Conservation (phyloP, 2,113 vertebrate species). For the Ancistrus triradiatus region DNA sequence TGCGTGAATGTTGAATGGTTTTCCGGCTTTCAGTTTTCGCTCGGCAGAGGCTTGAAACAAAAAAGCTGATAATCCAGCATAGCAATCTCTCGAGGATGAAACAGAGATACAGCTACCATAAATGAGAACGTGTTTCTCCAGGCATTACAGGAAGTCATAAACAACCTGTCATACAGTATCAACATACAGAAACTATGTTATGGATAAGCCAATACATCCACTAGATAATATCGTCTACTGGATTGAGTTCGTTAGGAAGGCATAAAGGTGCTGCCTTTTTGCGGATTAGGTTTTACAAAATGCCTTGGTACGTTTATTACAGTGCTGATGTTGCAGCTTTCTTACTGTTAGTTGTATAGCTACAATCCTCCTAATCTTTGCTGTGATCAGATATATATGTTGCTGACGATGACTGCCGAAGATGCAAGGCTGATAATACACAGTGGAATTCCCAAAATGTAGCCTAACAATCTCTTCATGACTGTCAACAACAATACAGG, state of each 20-base stretch:
- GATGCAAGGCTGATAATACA: conserved; percentile 58
- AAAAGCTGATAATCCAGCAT: too few species aligned
- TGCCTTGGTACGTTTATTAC: conserved; percentile 66
- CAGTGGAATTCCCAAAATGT: too few species aligned
- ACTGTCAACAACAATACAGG: too few species aligned
- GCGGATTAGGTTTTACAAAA: conserved; percentile 54
- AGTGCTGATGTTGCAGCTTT: conserved; percentile 58
- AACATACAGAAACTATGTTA: conserved; percentile 66
- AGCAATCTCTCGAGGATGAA: conserved; percentile 62
- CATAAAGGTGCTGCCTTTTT: conserved; percentile 68
- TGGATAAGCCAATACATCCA: conserved; percentile 59
- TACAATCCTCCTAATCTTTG: conserved; percentile 14
- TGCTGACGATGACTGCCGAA: conserved; percentile 15
- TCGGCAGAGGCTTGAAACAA: too few species aligned
- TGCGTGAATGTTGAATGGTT: too few species aligned
- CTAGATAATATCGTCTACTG: conserved; percentile 67
- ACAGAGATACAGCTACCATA: conserved; percentile 34
- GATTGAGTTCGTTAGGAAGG: conserved; percentile 68
- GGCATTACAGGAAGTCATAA: conserved; percentile 56
- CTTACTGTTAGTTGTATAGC: conserved; percentile 23
- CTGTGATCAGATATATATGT: conserved; percentile 44
- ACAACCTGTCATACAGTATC: conserved; percentile 57
- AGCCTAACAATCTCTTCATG: too few species aligned
- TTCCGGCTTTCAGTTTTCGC: too few species aligned
- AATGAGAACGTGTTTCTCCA: conserved; percentile 48